These are phyloP conservation scores for Sicus ferrugineus DNA, from an alignment of 2,888 invertebrate genomes.

Conservation along the genomic window DNA sequence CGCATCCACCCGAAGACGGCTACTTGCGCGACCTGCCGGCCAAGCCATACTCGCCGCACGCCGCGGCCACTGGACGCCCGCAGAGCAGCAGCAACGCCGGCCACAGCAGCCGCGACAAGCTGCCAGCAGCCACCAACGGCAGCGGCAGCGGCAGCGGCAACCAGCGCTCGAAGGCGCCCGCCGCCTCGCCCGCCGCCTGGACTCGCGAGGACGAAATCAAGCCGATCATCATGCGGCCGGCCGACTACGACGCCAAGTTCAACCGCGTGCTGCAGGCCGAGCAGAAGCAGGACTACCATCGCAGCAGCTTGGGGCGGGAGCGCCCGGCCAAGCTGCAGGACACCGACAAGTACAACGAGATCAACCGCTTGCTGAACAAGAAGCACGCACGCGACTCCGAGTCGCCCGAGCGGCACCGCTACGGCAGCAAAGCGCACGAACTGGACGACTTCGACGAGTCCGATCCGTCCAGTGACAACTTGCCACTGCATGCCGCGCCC, in stretches of 20 bases:
- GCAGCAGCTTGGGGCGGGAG: constrained; percentile 30
- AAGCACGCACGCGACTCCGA: constrained; percentile 52
- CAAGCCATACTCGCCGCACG: constrained; percentile 56
- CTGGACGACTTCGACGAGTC: constrained; percentile 57
- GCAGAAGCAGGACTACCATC: constrained; percentile 48
- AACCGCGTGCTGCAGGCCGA: constrained; percentile 60
- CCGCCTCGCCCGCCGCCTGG: constrained; percentile 49
- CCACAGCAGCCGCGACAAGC: constrained; percentile 37
- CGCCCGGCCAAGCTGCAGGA: constrained; percentile 52
- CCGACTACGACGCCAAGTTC: constrained; percentile 62
- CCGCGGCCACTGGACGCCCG: constrained; percentile 28
- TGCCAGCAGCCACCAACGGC: constrained; percentile 6
- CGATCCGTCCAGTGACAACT: constrained; percentile 49
- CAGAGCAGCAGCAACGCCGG: constrained; percentile 30
- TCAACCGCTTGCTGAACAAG: constrained; percentile 57
- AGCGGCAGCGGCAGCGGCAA: constrained; percentile 31
- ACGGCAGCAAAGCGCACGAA: constrained; percentile 44
- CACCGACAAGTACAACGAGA: constrained; percentile 59
- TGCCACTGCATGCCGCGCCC: constrained; percentile 41
- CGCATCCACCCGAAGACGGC: constrained; percentile 60
- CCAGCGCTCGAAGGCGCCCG: constrained; percentile 40
- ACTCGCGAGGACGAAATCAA: constrained; percentile 62
- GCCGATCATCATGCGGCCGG: constrained; percentile 62
- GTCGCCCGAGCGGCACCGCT: constrained; percentile 41
- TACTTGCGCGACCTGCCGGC: constrained; percentile 62